Percentiles rank a stretch among this genome's conserved stretches.
Evolutionary conservation across 2,888 invertebrate species (phyloP).

Genomic region (Theretra japonica): DNA sequence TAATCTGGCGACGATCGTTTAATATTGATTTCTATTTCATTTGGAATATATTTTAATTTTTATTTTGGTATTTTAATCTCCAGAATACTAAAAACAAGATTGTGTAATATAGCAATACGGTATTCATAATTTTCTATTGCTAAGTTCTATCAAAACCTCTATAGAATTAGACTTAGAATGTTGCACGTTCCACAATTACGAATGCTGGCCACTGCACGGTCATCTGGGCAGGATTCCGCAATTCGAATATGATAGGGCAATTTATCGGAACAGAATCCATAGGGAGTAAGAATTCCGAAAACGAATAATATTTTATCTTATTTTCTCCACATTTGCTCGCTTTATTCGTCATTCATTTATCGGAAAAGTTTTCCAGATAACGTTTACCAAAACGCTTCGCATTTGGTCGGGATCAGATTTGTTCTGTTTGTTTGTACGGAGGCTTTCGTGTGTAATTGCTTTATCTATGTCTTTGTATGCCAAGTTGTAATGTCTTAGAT

Average conservation of each 20-base stretch:
- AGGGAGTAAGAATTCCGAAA: constrained; percentile 41
- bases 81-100: too few relatives aligned
- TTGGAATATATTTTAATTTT: too few relatives aligned
- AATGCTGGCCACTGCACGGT: constrained; percentile 23
- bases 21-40: too few relatives aligned
- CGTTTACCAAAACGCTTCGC: constrained; percentile 37
- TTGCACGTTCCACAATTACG: neutral
- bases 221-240: constrained; percentile 37
- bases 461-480: constrained; percentile 13
- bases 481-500: neutral
- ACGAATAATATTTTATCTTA: constrained; percentile 53
- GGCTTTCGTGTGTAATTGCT: constrained; percentile 49
- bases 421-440: constrained; percentile 42
- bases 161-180: neutral
- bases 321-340: constrained; percentile 47
- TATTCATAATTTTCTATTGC: too few relatives aligned
- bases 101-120: too few relatives aligned
- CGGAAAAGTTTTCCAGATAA: constrained; percentile 48
- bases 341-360: constrained; percentile 53
- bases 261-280: constrained; percentile 42
- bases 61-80: too few relatives aligned
- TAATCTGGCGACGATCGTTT: too few relatives aligned
- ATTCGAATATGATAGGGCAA: constrained; percentile 43
- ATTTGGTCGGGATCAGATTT: constrained; percentile 41
- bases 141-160: too few relatives aligned